Percentiles rank a stretch among this genome's conserved stretches.
phyloP scores from a whole-genome alignment of 2,113 vertebrate genomes.

The Toxostoma redivivum region DNA sequence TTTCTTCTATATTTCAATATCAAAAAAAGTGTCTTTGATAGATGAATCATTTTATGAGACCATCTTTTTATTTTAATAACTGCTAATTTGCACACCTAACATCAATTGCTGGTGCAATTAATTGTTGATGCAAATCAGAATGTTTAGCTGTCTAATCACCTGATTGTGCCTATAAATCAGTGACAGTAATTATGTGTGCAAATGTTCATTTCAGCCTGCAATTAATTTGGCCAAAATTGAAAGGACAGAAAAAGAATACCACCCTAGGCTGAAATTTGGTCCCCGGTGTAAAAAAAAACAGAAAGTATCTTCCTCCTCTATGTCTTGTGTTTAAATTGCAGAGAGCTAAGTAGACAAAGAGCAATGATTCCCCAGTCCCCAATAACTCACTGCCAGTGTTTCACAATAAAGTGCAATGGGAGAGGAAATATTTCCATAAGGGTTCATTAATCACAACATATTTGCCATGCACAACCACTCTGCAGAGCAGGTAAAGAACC shows the following conservation, averaged over 20 bases:
- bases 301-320: conserved; percentile 14
- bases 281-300: neutral
- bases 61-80: conserved; percentile 37
- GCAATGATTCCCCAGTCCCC: conserved; percentile 37
- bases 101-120: conserved; percentile 25
- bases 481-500: conserved; percentile 34
- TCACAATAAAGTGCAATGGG: conserved; percentile 48
- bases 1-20: neutral
- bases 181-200: conserved; percentile 42
- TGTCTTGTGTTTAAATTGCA: neutral
- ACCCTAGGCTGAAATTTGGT: conserved; percentile 2
- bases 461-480: conserved; percentile 44
- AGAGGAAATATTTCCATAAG: conserved; percentile 55
- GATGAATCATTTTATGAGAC: conserved; percentile 11
- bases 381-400: conserved; percentile 53
- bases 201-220: conserved; percentile 24
- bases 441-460: conserved; percentile 55
- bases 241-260: neutral
- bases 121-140: conserved; percentile 36
- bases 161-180: conserved; percentile 39
- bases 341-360: conserved; percentile 46
- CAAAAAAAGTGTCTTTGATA: conserved; percentile 2
- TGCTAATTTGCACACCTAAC: conserved; percentile 46
- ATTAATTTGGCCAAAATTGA: conserved; percentile 45
- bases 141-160: conserved; percentile 35